Percentiles rank a stretch among this genome's conserved stretches.
Conservation (phyloP, 2,888 invertebrate genomes). For the Nephrotoma guestfalica region DNA sequence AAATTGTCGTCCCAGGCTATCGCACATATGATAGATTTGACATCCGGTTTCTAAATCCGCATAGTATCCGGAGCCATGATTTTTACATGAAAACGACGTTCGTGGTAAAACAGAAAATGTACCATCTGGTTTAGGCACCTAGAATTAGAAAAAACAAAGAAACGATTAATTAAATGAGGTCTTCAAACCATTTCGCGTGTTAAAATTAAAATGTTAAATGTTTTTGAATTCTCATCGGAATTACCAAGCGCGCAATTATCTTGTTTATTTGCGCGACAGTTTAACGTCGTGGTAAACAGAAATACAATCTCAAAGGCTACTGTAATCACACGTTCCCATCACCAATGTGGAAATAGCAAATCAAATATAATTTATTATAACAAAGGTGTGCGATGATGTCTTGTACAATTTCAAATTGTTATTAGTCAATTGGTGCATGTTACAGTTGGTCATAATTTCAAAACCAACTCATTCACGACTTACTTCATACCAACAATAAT, state of each 20-base stretch:
- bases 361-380: neutral
- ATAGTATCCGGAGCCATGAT: slow-evolving; percentile 54
- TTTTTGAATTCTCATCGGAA: neutral
- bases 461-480: neutral
- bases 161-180: neutral
- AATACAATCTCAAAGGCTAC: neutral
- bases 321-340: neutral
- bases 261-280: neutral
- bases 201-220: neutral
- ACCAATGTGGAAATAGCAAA: neutral
- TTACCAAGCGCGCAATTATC: neutral
- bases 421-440: neutral
- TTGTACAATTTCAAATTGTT: neutral
- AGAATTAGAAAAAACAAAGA: neutral
- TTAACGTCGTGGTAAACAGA: neutral
- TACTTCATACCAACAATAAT: neutral
- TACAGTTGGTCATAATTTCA: neutral
- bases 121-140: slow-evolving; percentile 17
- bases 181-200: neutral
- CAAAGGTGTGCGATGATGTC: neutral
- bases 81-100: slow-evolving; percentile 49
- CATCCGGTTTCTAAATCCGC: slow-evolving; percentile 61
- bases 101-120: slow-evolving; percentile 26
- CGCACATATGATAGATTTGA: slow-evolving; percentile 72
- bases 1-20: slow-evolving; percentile 59